A percentile compares a stretch with the other conserved stretches of the same genome.
Conservation (phyloP, 1,140 invertebrate genomes). For the Coptotermes formosanus region DNA sequence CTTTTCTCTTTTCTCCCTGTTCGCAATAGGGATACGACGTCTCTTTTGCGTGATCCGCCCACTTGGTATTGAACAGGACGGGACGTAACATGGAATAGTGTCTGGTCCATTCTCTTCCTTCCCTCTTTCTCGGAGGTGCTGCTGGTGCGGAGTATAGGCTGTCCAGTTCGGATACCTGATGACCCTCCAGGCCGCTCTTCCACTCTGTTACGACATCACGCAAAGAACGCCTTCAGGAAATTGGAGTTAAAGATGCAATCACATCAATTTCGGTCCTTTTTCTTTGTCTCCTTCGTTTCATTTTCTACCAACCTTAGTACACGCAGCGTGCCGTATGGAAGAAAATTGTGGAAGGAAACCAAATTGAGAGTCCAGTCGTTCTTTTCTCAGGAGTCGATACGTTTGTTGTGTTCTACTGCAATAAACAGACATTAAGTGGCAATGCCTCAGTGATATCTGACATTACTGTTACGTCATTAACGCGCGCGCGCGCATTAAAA, state of each 20-base stretch:
- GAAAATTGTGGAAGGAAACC: background rate
- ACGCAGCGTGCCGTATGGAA: background rate
- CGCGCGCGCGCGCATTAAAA: no score
- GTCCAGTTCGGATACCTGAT: background rate
- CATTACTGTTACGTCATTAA: no score
- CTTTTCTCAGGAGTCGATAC: background rate
- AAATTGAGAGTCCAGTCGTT: background rate
- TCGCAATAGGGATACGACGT: background rate
- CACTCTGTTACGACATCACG: background rate
- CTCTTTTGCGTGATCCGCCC: background rate
- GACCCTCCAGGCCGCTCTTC: background rate
- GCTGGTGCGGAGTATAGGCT: background rate
- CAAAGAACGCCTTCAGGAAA: background rate
- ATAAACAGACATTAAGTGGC: no score
- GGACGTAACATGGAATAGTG: background rate
- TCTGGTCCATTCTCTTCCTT: background rate
- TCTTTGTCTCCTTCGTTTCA: background rate
- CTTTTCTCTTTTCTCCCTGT: background rate
- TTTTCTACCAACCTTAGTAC: background rate
- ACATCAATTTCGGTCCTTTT: background rate
- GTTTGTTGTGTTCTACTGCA: background rate
- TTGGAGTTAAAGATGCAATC: slow-evolving; percentile 12
- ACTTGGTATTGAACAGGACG: background rate
- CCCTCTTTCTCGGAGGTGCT: background rate
- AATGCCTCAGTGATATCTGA: no score